Percentiles rank a stretch among this genome's conserved stretches.
Conservation (phyloP, 2,888 invertebrate species). For the Cylindroiulus punctatus region DNA sequence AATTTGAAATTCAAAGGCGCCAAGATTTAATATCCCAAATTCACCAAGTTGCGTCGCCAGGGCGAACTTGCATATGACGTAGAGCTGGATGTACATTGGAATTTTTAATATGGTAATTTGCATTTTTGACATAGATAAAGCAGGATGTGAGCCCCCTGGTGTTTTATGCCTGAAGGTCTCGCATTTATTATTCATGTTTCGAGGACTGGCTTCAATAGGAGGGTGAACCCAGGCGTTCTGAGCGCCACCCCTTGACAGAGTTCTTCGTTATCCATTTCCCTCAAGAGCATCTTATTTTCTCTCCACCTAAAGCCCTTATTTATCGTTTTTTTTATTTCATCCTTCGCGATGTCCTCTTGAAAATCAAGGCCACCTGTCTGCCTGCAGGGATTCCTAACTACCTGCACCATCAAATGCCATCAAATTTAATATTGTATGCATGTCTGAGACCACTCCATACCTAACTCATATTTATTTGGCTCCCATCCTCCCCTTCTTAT, state of each 20-base stretch:
- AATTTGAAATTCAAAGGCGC: too few relatives aligned
- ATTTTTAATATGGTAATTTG: neutral
- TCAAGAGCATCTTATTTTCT: neutral
- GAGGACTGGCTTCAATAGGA: slow-evolving; percentile 15
- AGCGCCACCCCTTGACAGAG: neutral
- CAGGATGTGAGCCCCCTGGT: slow-evolving; percentile 27
- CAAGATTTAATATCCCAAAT: too few relatives aligned
- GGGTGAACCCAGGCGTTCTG: neutral
- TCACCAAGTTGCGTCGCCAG: neutral
- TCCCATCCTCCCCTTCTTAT: slow-evolving; percentile 38
- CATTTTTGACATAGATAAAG: slow-evolving; percentile 37
- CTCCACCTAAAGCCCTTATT: neutral
- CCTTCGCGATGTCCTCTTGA: neutral
- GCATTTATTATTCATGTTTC: neutral
- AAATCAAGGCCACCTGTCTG: slow-evolving; percentile 38
- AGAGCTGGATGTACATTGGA: neutral
- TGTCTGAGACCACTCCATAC: slow-evolving; percentile 1
- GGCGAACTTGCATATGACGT: neutral
- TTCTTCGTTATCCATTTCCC: neutral
- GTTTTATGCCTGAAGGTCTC: neutral
- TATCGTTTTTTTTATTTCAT: slow-evolving; percentile 16
- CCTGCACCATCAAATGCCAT: slow-evolving; percentile 42
- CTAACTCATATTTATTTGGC: slow-evolving; percentile 38
- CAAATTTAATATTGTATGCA: too few relatives aligned
- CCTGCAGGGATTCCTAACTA: slow-evolving; percentile 34